Evolutionary conservation across 2,113 vertebrate species (phyloP).

Genomic region (Rutilus rutilus): DNA sequence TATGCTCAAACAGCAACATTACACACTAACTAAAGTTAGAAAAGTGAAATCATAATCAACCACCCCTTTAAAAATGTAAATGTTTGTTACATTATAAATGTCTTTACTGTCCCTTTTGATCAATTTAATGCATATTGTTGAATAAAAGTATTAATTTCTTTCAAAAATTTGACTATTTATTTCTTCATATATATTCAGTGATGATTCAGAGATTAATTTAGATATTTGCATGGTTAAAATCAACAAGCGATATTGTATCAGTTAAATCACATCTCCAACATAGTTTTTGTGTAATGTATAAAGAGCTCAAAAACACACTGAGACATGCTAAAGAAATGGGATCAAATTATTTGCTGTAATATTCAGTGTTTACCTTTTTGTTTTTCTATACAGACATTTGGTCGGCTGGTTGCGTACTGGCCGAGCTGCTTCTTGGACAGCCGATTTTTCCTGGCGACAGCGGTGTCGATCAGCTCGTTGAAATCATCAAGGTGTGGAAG

Average conservation of each 20-base stretch:
- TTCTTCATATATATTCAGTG: background rate
- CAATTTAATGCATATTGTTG: background rate
- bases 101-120: background rate
- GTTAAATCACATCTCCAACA: background rate
- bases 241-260: background rate
- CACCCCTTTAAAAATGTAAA: too few relatives aligned
- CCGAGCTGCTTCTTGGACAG: constrained; percentile 87
- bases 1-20: too few relatives aligned
- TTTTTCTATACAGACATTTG: constrained; percentile 78
- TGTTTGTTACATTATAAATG: background rate
- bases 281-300: background rate
- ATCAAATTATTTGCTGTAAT: background rate
- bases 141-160: background rate
- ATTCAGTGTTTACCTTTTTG: background rate
- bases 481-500: constrained; percentile 85
- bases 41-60: too few relatives aligned
- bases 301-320: background rate
- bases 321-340: background rate
- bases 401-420: constrained; percentile 89
- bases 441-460: constrained; percentile 91
- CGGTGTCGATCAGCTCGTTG: constrained; percentile 89
- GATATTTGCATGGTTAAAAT: background rate
- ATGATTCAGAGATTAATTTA: background rate
- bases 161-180: background rate
- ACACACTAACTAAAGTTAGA: too few relatives aligned